Percentiles rank a stretch among this genome's conserved stretches.
Evolutionary conservation across 2,888 invertebrate genomes (phyloP).

Genomic region (Euzophera pinguis): DNA sequence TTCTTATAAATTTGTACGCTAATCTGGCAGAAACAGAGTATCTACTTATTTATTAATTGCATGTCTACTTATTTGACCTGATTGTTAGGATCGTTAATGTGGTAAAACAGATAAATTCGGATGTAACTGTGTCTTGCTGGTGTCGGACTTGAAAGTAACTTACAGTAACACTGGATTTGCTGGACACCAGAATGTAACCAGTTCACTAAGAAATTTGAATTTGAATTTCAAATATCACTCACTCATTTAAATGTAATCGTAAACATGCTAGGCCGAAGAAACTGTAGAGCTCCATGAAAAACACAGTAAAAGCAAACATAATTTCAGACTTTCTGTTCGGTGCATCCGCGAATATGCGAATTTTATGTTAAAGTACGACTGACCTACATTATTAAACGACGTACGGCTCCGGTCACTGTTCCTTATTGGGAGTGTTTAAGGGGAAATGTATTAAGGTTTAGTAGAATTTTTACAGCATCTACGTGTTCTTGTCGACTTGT

Average conservation of each 20-base stretch:
- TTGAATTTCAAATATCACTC: constrained; percentile 1
- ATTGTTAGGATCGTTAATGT: too few relatives aligned
- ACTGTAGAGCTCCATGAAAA: neutral
- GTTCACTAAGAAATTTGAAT: constrained; percentile 1
- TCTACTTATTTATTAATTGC: too few relatives aligned
- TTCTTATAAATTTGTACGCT: too few relatives aligned
- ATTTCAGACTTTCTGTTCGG: neutral
- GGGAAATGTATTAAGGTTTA: neutral
- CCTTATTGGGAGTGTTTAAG: neutral
- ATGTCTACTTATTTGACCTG: too few relatives aligned
- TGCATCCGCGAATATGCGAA: neutral
- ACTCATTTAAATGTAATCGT: neutral
- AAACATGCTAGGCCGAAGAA: neutral
- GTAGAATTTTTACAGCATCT: too few relatives aligned
- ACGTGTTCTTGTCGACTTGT: neutral
- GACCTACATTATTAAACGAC: constrained; percentile 6
- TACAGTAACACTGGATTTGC: constrained; percentile 39
- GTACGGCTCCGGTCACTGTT: neutral
- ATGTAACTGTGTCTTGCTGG: constrained; percentile 26
- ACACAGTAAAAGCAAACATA: neutral
- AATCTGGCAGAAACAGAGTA: too few relatives aligned
- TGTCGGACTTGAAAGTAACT: constrained; percentile 26
- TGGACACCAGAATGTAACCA: constrained; percentile 7
- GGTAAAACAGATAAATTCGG: constrained; percentile 22
- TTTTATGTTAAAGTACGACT: constrained; percentile 1